Conservation (phyloP, 2,888 invertebrate species). For the Phyllotreta striolata region DNA sequence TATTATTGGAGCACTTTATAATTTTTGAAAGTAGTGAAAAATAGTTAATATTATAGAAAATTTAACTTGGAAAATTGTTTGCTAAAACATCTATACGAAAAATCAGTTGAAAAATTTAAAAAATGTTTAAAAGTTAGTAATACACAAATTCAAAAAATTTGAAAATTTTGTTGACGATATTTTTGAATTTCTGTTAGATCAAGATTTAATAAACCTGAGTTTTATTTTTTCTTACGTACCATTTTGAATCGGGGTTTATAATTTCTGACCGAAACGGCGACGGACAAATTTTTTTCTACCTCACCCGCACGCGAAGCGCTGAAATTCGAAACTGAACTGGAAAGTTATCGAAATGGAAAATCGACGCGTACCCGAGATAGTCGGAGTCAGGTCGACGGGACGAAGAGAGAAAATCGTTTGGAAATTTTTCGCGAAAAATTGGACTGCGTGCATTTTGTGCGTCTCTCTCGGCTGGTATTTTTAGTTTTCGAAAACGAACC, state of each 20-base stretch:
- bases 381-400: neutral
- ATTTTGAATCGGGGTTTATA: conserved; percentile 1
- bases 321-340: conserved; percentile 19
- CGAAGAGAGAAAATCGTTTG: conserved; percentile 10
- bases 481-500: conserved; percentile 4
- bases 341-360: conserved; percentile 13
- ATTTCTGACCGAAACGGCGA: conserved; percentile 1
- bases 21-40: too few species aligned
- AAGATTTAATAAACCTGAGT: too few species aligned
- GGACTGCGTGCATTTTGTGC: neutral
- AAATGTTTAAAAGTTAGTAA: too few species aligned
- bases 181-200: too few species aligned
- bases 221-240: neutral
- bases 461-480: neutral
- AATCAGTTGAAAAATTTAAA: too few species aligned
- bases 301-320: conserved; percentile 21
- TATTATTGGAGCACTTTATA: too few species aligned
- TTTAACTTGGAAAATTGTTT: too few species aligned
- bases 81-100: too few species aligned
- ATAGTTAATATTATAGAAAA: too few species aligned
- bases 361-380: conserved; percentile 6
- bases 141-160: too few species aligned
- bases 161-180: too few species aligned
- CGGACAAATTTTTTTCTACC: neutral
- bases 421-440: conserved; percentile 14